A percentile compares a stretch with the other conserved stretches of the same genome.
These are phyloP conservation scores for Gymnobelideus leadbeateri DNA, from an alignment of 2,113 vertebrate species.

Conservation along the genomic window DNA sequence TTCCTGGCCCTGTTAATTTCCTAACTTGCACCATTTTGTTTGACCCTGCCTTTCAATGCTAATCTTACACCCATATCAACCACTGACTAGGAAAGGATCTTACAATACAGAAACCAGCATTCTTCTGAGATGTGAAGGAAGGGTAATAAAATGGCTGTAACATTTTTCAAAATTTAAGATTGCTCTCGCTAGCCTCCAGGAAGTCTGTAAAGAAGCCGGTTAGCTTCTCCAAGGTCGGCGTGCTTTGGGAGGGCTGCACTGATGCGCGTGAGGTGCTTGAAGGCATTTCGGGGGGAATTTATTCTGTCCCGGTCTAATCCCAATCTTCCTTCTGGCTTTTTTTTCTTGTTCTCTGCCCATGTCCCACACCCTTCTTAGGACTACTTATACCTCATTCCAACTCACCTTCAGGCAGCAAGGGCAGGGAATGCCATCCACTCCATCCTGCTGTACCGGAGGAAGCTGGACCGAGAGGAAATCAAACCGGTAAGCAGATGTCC, in stretches of 20 bases:
- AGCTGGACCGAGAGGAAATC: conserved; percentile 95
- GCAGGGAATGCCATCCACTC: conserved; percentile 96
- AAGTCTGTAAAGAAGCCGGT: too few relatives aligned
- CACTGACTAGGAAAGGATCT: not conserved
- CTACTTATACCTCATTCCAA: conserved; percentile 91
- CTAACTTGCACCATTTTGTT: too few relatives aligned
- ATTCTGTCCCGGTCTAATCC: not conserved
- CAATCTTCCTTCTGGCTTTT: not conserved
- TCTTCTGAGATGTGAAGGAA: too few relatives aligned
- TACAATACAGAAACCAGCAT: not conserved
- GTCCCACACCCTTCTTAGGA: conserved; percentile 83
- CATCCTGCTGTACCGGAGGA: conserved; percentile 93
- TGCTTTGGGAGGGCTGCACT: too few relatives aligned
- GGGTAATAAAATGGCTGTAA: not conserved
- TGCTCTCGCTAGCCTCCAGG: too few relatives aligned
- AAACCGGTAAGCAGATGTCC: conserved; percentile 90
- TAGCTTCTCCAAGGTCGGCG: too few relatives aligned
- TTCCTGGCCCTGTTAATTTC: too few relatives aligned
- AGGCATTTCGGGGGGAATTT: not conserved
- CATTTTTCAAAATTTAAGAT: too few relatives aligned
- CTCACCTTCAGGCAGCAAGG: conserved; percentile 92
- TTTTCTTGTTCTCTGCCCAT: not conserved
- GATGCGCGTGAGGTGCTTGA: too few relatives aligned
- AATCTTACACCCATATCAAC: too few relatives aligned
- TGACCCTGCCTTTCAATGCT: too few relatives aligned